Evolutionary conservation across 2,888 invertebrate genomes (phyloP), one percentile per base, ranked within the genome.

Genomic region (Coleophora flavipennella): DNA sequence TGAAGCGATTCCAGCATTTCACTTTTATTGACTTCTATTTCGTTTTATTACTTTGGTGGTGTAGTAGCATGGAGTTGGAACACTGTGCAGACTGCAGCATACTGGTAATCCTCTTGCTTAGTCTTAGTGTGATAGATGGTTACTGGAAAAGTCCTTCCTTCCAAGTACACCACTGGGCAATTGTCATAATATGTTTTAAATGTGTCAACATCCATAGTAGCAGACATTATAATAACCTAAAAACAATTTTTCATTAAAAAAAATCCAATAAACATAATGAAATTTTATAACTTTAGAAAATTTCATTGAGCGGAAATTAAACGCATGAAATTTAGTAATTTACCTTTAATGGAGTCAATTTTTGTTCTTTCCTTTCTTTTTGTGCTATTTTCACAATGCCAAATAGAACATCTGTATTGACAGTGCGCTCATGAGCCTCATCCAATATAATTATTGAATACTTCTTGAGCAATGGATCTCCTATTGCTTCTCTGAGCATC

Each of bases 121-220:
- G 88, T 87, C 54, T 88, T 87, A 0, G 91, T 80, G 58, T 94
- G 92, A 73, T 89, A 90, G 37, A 94, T 87, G 36, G 90, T 89
- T 0, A 95, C 92, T 1, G 94, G 92, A 73, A 89, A 92, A 28
- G 95, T 94, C 48, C 97, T 85, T 0, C 99, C 99, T 72, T 96
- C 93, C 33, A 99, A 80, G 68, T 96, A 96, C 54, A 97, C 86
- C 0, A 94, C 95, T 35, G 92, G 91, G 35, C 94, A 94, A 43
- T 91, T 88, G 57, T 93, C 89, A 68, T 97, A 99, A 70, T 97
- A 99, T 46, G 89, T 86, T 28, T 92, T 91, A 72, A 99, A 97
- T 59, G 94, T 92, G 70, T 96, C 95, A 8, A 96, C 95, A 76
- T 97, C 95, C 95, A 97, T 96, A 10, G 97, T 97, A 1, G 97